Conservation (phyloP, 2,888 invertebrate genomes). For the Pegoplata infirma region DNA sequence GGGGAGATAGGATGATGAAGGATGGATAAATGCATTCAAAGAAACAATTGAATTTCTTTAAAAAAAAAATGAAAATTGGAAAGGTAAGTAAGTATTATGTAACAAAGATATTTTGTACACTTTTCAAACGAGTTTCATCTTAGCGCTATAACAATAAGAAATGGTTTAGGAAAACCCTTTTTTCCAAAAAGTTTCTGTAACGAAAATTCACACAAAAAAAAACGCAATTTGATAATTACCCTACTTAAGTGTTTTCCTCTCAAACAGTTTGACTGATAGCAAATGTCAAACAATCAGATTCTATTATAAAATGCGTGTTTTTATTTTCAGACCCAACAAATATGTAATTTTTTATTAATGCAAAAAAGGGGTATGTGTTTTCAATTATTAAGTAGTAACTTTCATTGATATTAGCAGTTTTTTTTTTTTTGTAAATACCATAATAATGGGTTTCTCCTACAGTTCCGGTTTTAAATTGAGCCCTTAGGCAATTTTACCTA, state of each 20-base stretch:
- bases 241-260: conserved; percentile 7
- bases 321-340: no score
- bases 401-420: no score
- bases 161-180: neutral
- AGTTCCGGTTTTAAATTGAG: no score
- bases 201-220: neutral
- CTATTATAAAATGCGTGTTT: neutral
- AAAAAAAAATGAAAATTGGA: neutral
- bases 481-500: no score
- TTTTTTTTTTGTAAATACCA: no score
- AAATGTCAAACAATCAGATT: conserved; percentile 1
- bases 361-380: no score
- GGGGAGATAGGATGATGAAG: neutral
- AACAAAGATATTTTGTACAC: neutral
- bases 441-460: no score
- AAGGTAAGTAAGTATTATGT: neutral
- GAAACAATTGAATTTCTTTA: conserved; percentile 7
- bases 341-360: no score
- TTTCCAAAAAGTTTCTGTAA: neutral
- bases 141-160: neutral
- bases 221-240: neutral
- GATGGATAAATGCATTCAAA: neutral
- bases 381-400: no score
- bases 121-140: neutral
- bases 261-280: neutral